Percentiles rank a stretch among this genome's conserved stretches.
phyloP scores from a whole-genome alignment of 2,888 invertebrate genomes.

The Stegophylla sp. region DNA sequence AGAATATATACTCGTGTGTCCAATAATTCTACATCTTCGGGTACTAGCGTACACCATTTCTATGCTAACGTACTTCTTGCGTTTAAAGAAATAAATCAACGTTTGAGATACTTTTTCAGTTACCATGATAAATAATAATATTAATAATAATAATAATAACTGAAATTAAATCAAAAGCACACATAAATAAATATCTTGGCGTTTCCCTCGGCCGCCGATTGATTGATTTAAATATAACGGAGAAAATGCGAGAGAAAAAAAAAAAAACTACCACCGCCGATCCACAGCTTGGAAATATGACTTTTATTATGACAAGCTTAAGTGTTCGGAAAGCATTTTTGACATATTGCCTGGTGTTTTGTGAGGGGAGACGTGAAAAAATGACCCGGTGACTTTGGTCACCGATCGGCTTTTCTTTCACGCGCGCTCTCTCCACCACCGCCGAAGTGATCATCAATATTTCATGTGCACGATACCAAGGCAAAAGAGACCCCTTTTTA shows the following conservation, averaged over 20 bases:
- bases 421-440: no score
- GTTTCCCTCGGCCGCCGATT: neutral
- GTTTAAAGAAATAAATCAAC: no score
- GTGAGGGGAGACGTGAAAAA: neutral
- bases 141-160: no score
- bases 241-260: no score
- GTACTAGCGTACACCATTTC: no score
- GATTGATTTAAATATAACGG: no score
- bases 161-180: neutral
- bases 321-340: slow-evolving; percentile 10
- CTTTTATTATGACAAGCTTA: slow-evolving; percentile 11
- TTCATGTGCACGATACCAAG: slow-evolving; percentile 33
- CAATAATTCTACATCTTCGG: no score
- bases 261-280: no score
- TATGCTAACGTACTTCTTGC: no score
- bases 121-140: no score
- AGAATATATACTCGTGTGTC: no score
- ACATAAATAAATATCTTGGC: neutral
- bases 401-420: slow-evolving; percentile 12
- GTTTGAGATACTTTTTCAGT: no score
- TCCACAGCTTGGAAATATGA: neutral
- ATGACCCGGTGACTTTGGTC: slow-evolving; percentile 5
- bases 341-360: slow-evolving; percentile 19
- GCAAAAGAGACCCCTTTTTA: slow-evolving; percentile 11
- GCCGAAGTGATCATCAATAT: slow-evolving; percentile 32